Base-by-base conservation (phyloP, 2,113 vertebrate species). In the Microcebus lehilahytsara region DNA sequence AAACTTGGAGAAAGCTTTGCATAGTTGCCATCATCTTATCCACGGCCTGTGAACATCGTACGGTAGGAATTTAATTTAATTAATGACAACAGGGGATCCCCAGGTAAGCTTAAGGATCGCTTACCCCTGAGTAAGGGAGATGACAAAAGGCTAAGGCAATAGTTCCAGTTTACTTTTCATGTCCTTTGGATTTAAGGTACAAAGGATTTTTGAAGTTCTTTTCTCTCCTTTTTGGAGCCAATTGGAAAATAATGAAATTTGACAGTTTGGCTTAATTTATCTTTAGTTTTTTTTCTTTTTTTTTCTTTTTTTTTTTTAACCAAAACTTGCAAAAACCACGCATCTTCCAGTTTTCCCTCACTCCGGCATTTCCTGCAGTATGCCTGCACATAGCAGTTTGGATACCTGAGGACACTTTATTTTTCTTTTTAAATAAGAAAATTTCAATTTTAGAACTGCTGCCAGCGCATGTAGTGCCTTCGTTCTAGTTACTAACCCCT, bases 231-330 rank as follows among this genome's bases (percentile, higher is more conserved):
- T 81, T 89, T 56, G 74, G 34, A 87, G 51, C 75, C 89, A 95
- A 91, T 30, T 80, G 58, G 58, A 90, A 92, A 85, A 90, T 34
- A 75, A 78, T 56, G 30, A 87, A 64, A 85, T 89, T 86, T 78
- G 80, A 80, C 91, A 72, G 92, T 86, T 89, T 58, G 85, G 27
- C 71, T 88, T 95, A 78, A 80, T 93, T 75, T 84, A 42, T 83
- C 58, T 91, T 78, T 79, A 58, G n/a, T 32, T 42, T 42, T 93
- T 37, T 23, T 74, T 78, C 32, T 51, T 53, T 3, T 40, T 3
- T 40, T 40, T 40, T 40, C 40, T 40, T 37, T 17, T 72, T 78
- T 37, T 40, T 60, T 12, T 56, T 64, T 75, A 27, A 95, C 37
- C 30, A 88, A 77, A 96, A 91, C 66, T 91, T 79, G 51, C 37